These are phyloP conservation scores for Megastigmus dorsalis DNA, from an alignment of 2,888 invertebrate genomes.

Conservation along the genomic window DNA sequence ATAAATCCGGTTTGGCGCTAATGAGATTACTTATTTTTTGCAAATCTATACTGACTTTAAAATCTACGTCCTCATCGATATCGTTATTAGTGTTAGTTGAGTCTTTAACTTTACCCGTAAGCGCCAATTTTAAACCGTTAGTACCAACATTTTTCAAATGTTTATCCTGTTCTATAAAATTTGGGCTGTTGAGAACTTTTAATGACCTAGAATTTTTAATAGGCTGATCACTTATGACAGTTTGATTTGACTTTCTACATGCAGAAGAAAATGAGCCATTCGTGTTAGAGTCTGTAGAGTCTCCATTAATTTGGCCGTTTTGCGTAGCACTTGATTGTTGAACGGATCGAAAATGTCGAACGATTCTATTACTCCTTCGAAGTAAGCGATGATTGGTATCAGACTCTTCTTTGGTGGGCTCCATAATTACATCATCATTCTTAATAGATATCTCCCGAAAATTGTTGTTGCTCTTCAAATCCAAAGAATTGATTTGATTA, in stretches of 20 bases:
- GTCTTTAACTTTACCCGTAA: conserved; percentile 22
- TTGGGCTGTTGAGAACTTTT: conserved; percentile 15
- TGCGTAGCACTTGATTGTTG: conserved; percentile 1
- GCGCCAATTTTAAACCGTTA: conserved; percentile 31
- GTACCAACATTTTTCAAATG: conserved; percentile 51
- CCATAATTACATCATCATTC: conserved; percentile 13
- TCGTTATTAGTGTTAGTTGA: conserved; percentile 17
- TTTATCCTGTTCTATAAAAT: conserved; percentile 33
- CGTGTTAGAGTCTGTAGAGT: conserved; percentile 25
- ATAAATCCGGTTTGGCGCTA: conserved; percentile 58
- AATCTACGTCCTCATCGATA: conserved; percentile 18
- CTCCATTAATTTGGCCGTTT: conserved; percentile 25
- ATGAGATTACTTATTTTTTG: conserved; percentile 62
- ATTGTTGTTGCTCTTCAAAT: conserved; percentile 2
- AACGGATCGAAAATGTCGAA: conserved; percentile 47
- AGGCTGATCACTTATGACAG: not conserved
- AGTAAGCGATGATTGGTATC: conserved; percentile 23
- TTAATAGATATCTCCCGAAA: conserved; percentile 29
- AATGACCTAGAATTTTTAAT: conserved; percentile 13
- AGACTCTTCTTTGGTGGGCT: conserved; percentile 17
- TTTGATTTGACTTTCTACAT: conserved; percentile 32
- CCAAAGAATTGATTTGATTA: conserved; percentile 13
- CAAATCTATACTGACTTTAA: conserved; percentile 69
- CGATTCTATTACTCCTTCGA: conserved; percentile 36
- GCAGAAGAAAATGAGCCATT: conserved; percentile 2